Percentiles rank a stretch among this genome's conserved stretches.
Conservation (phyloP, 1,140 invertebrate species). For the Megalopta genalis region DNA sequence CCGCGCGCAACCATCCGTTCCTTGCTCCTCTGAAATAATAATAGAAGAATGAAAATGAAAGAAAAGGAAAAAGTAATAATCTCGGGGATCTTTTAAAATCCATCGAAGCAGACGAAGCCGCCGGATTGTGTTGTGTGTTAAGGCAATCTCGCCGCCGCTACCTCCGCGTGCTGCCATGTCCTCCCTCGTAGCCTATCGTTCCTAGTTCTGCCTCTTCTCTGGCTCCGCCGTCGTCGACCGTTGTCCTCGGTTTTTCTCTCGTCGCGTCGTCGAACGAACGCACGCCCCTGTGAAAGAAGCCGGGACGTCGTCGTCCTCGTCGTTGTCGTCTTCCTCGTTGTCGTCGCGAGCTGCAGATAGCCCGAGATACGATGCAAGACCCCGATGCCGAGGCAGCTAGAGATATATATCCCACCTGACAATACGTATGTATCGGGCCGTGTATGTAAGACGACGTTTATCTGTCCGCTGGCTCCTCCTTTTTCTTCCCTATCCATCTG, state of each 20-base stretch:
- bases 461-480: neutral
- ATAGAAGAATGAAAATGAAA: conserved; percentile 77
- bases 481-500: neutral
- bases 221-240: neutral
- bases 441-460: conserved; percentile 24
- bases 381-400: neutral
- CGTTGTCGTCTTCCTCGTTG: neutral
- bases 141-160: conserved; percentile 55
- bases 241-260: neutral
- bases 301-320: conserved; percentile 13
- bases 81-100: conserved; percentile 80
- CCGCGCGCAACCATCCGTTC: conserved; percentile 59
- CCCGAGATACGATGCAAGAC: conserved; percentile 20
- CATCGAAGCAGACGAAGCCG: conserved; percentile 79
- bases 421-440: conserved; percentile 24
- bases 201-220: conserved; percentile 43
- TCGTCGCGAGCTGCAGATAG: conserved; percentile 7
- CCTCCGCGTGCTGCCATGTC: conserved; percentile 19
- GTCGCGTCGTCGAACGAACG: conserved; percentile 10
- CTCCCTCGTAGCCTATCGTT: conserved; percentile 26
- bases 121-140: conserved; percentile 77
- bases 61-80: conserved; percentile 79
- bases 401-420: conserved; percentile 2
- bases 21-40: conserved; percentile 75
- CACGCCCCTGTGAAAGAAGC: conserved; percentile 44